Evolutionary conservation across 2,113 vertebrate genomes (phyloP), one percentile per base, ranked within the genome.

Genomic region (Brachyhypopomus occidentalis): DNA sequence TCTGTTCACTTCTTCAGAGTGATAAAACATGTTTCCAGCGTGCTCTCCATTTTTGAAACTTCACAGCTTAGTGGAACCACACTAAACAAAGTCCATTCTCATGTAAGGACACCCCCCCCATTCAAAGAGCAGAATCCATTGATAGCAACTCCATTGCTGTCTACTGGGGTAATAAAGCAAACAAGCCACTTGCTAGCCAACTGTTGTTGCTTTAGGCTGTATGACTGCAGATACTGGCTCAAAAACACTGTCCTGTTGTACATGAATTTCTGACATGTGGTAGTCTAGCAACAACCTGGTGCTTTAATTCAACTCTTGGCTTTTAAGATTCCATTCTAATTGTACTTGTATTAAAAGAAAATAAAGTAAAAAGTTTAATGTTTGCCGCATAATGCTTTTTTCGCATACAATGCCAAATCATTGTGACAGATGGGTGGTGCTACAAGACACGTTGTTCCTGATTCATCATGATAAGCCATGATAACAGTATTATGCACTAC

Each of bases 41-140:
- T n/a, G 14, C n/a, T 64, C 20, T 78, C 20, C 16, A 19, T 63
- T 7, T 6, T 23, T 48, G 52, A 67, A 56, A 60, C 66, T 62
- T 62, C 56, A 71, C 77, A 60, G 67, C 20, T 72, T 23, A 48
- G 56, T 20, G 52, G 36, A 72, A 34, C 36, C 34, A 22, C 22
- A 59, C n/a, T 58, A 71, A 60, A 71, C 23, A 36, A 11, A 52
- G 30, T 67, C 30, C 30, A 67, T 67, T 67, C 77, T 59, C 66
- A 38, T 70, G 30, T 55, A 71, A 74, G 74, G 36, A 23, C 20
- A 6, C 23, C 52, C 22, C 30, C 30, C 30, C 30, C n/a, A 34
- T 62, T 55, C 48, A 69, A 27, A 59, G 72, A 52, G 79, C 72
- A 59, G 36, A 69, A 75, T 75, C 80, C 45, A 64, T 75, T 73